Evolutionary conservation across 2,888 invertebrate genomes (phyloP).

Genomic region (Thereva unica): DNA sequence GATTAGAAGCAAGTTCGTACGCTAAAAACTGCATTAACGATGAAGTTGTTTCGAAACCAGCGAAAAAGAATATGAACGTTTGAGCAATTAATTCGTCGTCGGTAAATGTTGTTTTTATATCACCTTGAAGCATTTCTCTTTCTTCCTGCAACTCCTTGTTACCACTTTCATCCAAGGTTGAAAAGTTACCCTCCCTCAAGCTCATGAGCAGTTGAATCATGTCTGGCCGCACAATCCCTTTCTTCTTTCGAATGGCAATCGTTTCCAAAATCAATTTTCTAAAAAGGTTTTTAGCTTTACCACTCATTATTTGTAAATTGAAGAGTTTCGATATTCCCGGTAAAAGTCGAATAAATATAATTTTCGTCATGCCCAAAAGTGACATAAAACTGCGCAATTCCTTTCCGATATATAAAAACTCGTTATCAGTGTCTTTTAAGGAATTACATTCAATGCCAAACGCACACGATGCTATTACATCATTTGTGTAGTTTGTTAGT

Average conservation of each 20-base stretch:
- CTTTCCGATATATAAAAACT: conserved; percentile 60
- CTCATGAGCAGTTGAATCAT: conserved; percentile 63
- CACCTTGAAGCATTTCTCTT: conserved; percentile 44
- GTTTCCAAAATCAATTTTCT: conserved; percentile 40
- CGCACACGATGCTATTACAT: conserved; percentile 62
- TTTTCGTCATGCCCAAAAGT: background rate
- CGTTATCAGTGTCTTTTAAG: conserved; percentile 56
- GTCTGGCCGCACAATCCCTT: conserved; percentile 61
- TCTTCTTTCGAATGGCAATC: conserved; percentile 58
- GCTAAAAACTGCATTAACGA: conserved; percentile 60
- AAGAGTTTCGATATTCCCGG: background rate
- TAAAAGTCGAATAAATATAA: conserved; percentile 6
- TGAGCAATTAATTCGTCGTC: conserved; percentile 65
- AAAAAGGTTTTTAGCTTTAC: background rate
- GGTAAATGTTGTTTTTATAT: conserved; percentile 49
- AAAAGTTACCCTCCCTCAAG: conserved; percentile 52
- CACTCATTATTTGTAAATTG: background rate
- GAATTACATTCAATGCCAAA: conserved; percentile 62
- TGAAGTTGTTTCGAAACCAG: conserved; percentile 62
- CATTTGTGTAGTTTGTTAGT: conserved; percentile 59
- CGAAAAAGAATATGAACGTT: conserved; percentile 63
- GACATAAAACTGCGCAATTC: conserved; percentile 27
- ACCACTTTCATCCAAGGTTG: conserved; percentile 50
- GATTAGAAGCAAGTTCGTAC: conserved; percentile 64
- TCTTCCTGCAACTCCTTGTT: conserved; percentile 3